phyloP scores from a whole-genome alignment of 2,797 vertebrate genomes.

The Orientallactaga sibirica region DNA sequence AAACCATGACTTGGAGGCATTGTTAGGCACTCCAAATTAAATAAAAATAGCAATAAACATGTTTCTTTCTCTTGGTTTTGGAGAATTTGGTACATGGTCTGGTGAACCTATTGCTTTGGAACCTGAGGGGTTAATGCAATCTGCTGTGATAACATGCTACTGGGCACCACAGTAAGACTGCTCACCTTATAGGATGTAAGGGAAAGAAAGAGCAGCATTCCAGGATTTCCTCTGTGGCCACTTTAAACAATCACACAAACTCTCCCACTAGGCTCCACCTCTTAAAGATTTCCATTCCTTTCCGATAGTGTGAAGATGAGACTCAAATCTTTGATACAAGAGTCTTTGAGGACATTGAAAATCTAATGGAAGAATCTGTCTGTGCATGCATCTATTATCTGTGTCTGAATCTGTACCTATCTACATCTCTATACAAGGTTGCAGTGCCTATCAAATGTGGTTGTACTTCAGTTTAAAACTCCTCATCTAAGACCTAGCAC shows the following conservation, averaged over 20 bases:
- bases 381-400: background rate
- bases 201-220: background rate
- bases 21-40: background rate
- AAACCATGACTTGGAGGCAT: too few species aligned
- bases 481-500: background rate
- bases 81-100: background rate
- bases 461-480: background rate
- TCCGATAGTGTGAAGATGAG: background rate
- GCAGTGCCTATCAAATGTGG: background rate
- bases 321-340: background rate
- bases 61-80: background rate
- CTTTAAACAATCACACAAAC: background rate
- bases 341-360: background rate
- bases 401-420: background rate
- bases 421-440: background rate
- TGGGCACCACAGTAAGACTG: background rate
- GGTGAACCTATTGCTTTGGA: background rate
- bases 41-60: background rate
- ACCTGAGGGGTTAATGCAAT: too few species aligned
- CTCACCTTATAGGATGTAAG: background rate
- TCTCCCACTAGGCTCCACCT: accelerated
- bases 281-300: background rate
- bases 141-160: background rate
- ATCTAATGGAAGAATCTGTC: background rate
- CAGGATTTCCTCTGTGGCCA: background rate